Evolutionary conservation across 2,888 invertebrate species (phyloP).

Genomic region (Nesidiocoris tenuis): DNA sequence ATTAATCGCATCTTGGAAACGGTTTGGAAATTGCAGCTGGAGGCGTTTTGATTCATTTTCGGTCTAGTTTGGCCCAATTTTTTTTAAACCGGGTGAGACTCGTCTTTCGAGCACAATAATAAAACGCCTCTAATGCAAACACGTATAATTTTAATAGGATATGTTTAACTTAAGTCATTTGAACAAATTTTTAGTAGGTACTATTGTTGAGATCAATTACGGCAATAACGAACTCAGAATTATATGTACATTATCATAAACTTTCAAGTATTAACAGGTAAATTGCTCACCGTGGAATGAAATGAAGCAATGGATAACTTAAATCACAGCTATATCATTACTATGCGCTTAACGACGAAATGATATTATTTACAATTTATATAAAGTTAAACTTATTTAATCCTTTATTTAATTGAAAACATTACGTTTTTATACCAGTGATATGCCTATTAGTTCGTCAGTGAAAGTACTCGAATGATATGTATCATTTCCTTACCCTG

Average conservation of each 20-base stretch:
- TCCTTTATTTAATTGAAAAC: conserved; percentile 1
- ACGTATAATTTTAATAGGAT: conserved; percentile 37
- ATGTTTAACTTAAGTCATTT: conserved; percentile 15
- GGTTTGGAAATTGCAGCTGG: too few relatives aligned
- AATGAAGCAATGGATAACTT: not conserved
- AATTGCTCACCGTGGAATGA: not conserved
- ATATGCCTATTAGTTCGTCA: conserved; percentile 1
- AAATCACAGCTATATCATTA: conserved; percentile 13
- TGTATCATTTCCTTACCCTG: conserved; percentile 35
- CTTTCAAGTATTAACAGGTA: not conserved
- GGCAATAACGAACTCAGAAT: conserved; percentile 8
- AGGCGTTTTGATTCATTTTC: too few relatives aligned
- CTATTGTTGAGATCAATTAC: conserved; percentile 33
- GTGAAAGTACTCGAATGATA: conserved; percentile 14
- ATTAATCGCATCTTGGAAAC: too few relatives aligned
- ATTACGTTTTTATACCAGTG: not conserved
- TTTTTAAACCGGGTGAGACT: too few relatives aligned
- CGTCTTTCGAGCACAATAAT: too few relatives aligned
- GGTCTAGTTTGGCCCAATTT: too few relatives aligned
- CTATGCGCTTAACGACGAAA: not conserved
- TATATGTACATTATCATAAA: not conserved
- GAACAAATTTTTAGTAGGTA: not conserved
- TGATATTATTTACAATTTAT: conserved; percentile 4
- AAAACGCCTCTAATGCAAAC: conserved; percentile 4
- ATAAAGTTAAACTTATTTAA: conserved; percentile 4